phyloP scores from a whole-genome alignment of 2,888 invertebrate species.

The Colletes collaris region DNA sequence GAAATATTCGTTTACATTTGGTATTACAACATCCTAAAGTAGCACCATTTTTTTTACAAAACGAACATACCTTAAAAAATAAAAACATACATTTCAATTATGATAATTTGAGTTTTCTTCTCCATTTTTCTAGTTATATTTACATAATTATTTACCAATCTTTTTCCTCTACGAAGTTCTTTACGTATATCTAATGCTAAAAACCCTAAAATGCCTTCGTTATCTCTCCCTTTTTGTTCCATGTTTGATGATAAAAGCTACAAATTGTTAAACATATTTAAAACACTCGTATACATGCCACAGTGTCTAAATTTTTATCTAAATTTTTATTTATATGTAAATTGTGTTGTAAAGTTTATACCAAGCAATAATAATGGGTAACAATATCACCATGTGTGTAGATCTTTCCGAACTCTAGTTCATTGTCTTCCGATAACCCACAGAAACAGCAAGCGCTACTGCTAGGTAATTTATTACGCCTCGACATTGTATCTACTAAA shows the following conservation, averaged over 20 bases:
- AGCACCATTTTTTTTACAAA: constrained; percentile 87
- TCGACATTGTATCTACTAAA: constrained; percentile 47
- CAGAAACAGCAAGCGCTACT: constrained; percentile 84
- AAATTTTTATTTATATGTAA: not conserved
- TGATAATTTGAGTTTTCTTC: not conserved
- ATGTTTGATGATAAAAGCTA: constrained; percentile 89
- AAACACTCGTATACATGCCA: not conserved
- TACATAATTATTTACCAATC: constrained; percentile 85
- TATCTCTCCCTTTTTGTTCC: constrained; percentile 87
- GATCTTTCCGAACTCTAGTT: constrained; percentile 85
- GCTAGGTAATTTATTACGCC: not conserved
- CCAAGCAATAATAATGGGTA: constrained; percentile 91
- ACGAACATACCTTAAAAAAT: constrained; percentile 87
- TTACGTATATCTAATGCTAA: constrained; percentile 87
- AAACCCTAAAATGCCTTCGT: constrained; percentile 90
- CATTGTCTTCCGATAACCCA: constrained; percentile 84
- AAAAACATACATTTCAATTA: constrained; percentile 22
- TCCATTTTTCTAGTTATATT: not conserved
- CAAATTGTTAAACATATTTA: constrained; percentile 32
- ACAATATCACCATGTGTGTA: constrained; percentile 85
- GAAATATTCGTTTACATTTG: constrained; percentile 88
- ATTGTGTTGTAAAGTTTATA: constrained; percentile 81
- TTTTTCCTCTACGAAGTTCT: constrained; percentile 87
- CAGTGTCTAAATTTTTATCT: not conserved
- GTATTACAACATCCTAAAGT: constrained; percentile 89